These are phyloP conservation scores for Micromesistius poutassou DNA, from an alignment of 2,797 vertebrate species.

Conservation along the genomic window DNA sequence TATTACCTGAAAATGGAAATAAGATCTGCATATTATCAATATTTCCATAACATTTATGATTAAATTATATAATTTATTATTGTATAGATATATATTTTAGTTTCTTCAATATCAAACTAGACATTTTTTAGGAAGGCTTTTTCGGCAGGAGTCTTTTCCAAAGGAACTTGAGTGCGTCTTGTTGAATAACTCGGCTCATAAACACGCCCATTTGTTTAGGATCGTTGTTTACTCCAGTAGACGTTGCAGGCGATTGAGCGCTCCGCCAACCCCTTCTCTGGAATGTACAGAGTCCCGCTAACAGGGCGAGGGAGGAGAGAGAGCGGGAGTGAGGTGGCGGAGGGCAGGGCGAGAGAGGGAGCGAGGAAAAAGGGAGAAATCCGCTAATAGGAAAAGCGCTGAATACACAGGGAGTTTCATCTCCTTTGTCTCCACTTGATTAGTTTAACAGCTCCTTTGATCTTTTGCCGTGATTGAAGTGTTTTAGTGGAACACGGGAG, in stretches of 20 bases:
- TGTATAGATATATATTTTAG: neutral
- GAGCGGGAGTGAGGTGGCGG: constrained; percentile 24
- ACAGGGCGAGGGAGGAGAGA: constrained; percentile 73
- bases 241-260: constrained; percentile 78
- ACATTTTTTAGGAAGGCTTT: neutral
- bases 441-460: constrained; percentile 95
- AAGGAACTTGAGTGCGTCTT: constrained; percentile 35
- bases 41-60: neutral
- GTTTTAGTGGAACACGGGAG: constrained; percentile 87
- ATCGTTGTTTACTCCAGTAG: constrained; percentile 68
- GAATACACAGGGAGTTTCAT: constrained; percentile 74
- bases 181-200: constrained; percentile 54
- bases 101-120: neutral
- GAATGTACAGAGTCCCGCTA: constrained; percentile 67
- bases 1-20: neutral
- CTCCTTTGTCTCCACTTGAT: constrained; percentile 90
- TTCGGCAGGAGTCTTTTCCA: neutral
- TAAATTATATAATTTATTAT: neutral
- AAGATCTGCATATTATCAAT: neutral
- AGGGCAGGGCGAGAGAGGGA: neutral
- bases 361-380: constrained; percentile 61
- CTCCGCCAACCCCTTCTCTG: constrained; percentile 50
- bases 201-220: constrained; percentile 57
- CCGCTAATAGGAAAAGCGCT: constrained; percentile 67
- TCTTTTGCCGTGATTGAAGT: constrained; percentile 97